Conservation (phyloP, 2,888 invertebrate species). For the Ditylenchus weischeri region DNA sequence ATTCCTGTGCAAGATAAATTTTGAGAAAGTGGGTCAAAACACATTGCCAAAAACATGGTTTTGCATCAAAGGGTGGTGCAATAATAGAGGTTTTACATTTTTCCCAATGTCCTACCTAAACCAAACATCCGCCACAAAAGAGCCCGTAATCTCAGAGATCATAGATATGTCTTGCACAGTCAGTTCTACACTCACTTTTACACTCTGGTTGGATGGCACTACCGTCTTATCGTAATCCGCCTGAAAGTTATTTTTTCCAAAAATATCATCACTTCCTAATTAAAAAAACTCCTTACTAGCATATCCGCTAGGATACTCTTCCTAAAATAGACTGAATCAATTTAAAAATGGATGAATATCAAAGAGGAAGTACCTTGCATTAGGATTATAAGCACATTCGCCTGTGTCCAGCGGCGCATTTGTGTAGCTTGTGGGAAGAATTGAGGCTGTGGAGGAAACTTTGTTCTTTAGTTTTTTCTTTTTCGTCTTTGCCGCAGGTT, state of each 20-base stretch:
- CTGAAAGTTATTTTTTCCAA: too few relatives aligned
- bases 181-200: slow-evolving; percentile 51
- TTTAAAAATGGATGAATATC: neutral
- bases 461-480: too few relatives aligned
- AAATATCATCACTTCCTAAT: too few relatives aligned
- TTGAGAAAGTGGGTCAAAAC: too few relatives aligned
- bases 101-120: slow-evolving; percentile 30
- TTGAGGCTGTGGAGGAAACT: too few relatives aligned
- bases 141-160: slow-evolving; percentile 55
- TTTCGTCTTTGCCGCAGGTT: too few relatives aligned
- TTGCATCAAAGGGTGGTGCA: too few relatives aligned
- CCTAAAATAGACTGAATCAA: slow-evolving; percentile 32
- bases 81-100: too few relatives aligned
- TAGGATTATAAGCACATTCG: neutral
- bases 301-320: slow-evolving; percentile 48
- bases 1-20: too few relatives aligned
- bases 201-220: slow-evolving; percentile 55
- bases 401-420: too few relatives aligned
- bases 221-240: slow-evolving; percentile 55
- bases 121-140: slow-evolving; percentile 57
- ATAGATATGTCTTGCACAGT: slow-evolving; percentile 57
- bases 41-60: too few relatives aligned
- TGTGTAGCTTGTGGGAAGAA: too few relatives aligned
- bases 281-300: slow-evolving; percentile 14
- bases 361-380: neutral